Evolutionary conservation across 2,888 invertebrate genomes (phyloP), one percentile per base, ranked within the genome.

Genomic region (Rhaphigaster nebulosa): DNA sequence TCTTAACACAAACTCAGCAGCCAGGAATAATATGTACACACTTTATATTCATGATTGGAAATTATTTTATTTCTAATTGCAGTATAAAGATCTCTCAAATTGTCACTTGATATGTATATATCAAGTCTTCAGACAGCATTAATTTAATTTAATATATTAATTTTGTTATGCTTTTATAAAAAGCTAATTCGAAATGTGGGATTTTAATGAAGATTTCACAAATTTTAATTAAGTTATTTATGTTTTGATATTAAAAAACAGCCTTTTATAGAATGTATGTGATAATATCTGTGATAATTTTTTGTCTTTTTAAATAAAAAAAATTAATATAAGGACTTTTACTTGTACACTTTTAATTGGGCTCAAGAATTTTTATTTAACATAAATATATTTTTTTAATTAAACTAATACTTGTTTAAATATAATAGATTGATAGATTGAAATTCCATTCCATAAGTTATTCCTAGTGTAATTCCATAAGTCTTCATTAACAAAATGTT

Each of bases 261-360:
- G 70, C 8, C 70, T 76, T 38, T 76, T 34, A 76, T 76, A 76
- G 13, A 84, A 84, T 50, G n/a, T 45, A 45, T 84, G 84, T 84
- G 84, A 84, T 84, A 84, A 45, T 38, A n/a, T 50, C 84, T 84
- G 84, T 84, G 84, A 84, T 84, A 84, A 84, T 84, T 50, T 12
- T 45, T 76, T 76, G 70, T 76, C 8, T 76, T 34, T 70, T 76
- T 20, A 20, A 38, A 23, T 76, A 76, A 38, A 76, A 76, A 38
- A 29, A 29, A 29, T 38, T 20, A 38, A 23, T 38, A 38, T 38
- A 76, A 76, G 38, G 20, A 2, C 29, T 76, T 38, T 38, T 76
- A 38, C 15, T 38, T 65, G 0, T 76, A 76, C 4, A 18, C 70
- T 76, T 38, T 29, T 65, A 13, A 29, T 65, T 38, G 70, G 38